Evolutionary conservation across 2,888 invertebrate species (phyloP), one percentile per base, ranked within the genome.

Genomic region (Eurois occulta): DNA sequence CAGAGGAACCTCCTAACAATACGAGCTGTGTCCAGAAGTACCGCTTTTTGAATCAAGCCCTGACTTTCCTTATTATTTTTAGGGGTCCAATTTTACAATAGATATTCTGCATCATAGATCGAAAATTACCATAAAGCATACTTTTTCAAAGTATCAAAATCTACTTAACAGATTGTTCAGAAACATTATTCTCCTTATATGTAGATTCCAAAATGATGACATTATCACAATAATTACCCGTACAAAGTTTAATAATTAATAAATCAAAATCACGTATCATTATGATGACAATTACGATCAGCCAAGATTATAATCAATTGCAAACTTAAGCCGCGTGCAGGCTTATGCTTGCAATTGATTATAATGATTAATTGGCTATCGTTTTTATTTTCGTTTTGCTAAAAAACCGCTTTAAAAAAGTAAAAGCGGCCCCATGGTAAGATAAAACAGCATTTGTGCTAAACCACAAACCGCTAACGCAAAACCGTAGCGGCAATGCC

Each of bases 271-370:
- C 64, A 38, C 52, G 21, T 10, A 62, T 32, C 24, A 67, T 48
- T 28, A 2, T 52, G n/a, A 62, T 78, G 48, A 28, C 10, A 35
- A 41, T 62, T 46, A 46, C 28, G 52, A 65, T 77, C 76, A 38
- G 28, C 58, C 32, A 41, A 10, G 2, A 5, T 11, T 43, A 6
- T 41, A 52, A 52, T 18, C 43, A 13, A 41, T 41, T 41, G 41
- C 41, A 13, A 41, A 13, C 41, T 13, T 41, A 41, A 41, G 41
- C 41, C 41, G 41, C 13, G 11, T 13, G 13, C 41, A 41, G 4
- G 64, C 35, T 75, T 75, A 52, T 13, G 24, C 7, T 24, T 48
- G 11, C 28, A 75, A 46, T 46, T 58, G 18, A 60, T 52, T 65
- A 4, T 2, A 28, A 28, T 18, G 28, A 65, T 28, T 24, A 38